phyloP scores from a whole-genome alignment of 37 sponge, comb jelly and placozoan species.

The Aplysina aerophoba region DNA sequence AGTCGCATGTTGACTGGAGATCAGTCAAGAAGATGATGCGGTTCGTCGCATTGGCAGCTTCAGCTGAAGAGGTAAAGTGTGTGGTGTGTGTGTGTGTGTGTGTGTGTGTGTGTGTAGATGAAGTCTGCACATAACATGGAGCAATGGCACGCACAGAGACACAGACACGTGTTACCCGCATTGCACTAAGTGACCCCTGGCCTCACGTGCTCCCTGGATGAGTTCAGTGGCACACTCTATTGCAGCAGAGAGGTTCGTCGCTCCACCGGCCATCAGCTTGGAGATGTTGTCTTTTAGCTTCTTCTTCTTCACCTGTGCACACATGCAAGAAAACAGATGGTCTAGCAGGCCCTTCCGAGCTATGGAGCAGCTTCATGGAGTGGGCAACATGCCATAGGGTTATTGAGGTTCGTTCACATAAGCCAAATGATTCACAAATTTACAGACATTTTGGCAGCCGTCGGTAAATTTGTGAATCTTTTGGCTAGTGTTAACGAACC shows the following conservation, averaged over 20 bases:
- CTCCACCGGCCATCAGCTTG: conserved; percentile 34
- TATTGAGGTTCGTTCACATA: too few species aligned
- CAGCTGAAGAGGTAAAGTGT: neutral
- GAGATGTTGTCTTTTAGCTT: conserved; percentile 32
- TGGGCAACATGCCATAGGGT: too few species aligned
- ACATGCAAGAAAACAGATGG: too few species aligned
- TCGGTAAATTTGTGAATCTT: too few species aligned
- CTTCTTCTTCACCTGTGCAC: conserved; percentile 17
- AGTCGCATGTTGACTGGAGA: conserved; percentile 48
- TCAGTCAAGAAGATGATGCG: conserved; percentile 67
- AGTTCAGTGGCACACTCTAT: conserved; percentile 35
- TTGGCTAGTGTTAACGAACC: too few species aligned
- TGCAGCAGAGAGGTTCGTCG: conserved; percentile 42
- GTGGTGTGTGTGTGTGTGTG: neutral
- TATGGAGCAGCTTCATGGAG: too few species aligned
- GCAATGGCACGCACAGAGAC: neutral
- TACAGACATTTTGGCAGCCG: too few species aligned
- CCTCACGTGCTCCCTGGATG: conserved; percentile 5
- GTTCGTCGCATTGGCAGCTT: conserved; percentile 26
- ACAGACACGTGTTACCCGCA: neutral
- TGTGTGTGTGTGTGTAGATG: conserved; percentile 15
- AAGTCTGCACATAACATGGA: neutral
- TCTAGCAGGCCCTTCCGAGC: too few species aligned
- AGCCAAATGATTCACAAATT: too few species aligned
- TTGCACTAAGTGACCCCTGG: too few species aligned